Evolutionary conservation across 2,888 invertebrate genomes (phyloP).

Genomic region (Mimachlamys varia): DNA sequence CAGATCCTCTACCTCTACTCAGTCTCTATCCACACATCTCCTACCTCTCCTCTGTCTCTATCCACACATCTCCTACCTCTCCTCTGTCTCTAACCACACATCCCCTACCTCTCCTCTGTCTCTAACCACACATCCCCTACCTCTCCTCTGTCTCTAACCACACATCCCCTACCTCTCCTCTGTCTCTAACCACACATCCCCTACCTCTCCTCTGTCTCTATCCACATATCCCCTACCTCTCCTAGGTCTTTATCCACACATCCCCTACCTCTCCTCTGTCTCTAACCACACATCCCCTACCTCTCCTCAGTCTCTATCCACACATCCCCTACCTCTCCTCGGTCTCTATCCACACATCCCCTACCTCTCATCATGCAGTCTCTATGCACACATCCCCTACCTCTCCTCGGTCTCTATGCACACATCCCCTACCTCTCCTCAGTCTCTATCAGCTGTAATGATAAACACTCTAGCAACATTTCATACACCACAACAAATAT

Average conservation of each 20-base stretch:
- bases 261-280: background rate
- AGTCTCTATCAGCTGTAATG: conserved; percentile 4
- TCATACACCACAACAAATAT: conserved; percentile 2
- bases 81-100: too few species aligned
- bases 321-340: background rate
- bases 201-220: background rate
- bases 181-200: too few species aligned
- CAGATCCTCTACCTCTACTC: background rate
- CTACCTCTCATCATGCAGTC: background rate
- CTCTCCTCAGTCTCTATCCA: background rate
- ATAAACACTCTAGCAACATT: background rate
- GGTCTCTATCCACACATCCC: background rate
- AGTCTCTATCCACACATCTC: background rate
- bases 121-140: background rate
- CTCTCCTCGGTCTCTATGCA: too few species aligned
- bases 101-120: background rate
- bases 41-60: background rate
- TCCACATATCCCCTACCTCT: background rate
- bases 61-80: background rate
- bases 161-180: background rate
- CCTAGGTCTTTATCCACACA: background rate
- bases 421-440: background rate
- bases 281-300: background rate
- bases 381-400: background rate
- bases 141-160: too few species aligned